A percentile compares a stretch with the other conserved stretches of the same genome.
phyloP scores from a whole-genome alignment of 53 echinoderm and acorn worm species.

The Stichopus horrens region DNA sequence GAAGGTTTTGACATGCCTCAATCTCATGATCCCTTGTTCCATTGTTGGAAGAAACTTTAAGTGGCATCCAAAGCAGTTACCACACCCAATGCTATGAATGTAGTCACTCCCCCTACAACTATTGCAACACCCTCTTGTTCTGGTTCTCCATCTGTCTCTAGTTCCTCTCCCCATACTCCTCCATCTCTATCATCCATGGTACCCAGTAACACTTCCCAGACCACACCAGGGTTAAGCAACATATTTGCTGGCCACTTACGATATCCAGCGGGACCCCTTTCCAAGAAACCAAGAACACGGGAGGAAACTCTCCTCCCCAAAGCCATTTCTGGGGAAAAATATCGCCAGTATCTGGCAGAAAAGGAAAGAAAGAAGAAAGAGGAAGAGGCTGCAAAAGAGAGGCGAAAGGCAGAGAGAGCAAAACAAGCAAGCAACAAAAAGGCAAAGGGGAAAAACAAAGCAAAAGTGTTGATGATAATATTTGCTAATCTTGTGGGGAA shows the following conservation, averaged over 20 bases:
- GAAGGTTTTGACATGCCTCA: conserved; percentile 10
- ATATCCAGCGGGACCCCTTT: conserved; percentile 28
- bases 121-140: background rate
- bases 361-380: background rate
- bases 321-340: conserved; percentile 15
- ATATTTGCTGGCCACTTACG: conserved; percentile 26
- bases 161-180: background rate
- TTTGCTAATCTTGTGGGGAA: conserved; percentile 6
- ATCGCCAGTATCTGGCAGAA: background rate
- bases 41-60: background rate
- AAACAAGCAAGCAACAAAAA: conserved; percentile 3
- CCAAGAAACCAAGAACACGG: conserved; percentile 12
- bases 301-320: conserved; percentile 15
- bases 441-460: conserved; percentile 27
- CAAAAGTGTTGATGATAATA: background rate
- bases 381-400: background rate
- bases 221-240: background rate
- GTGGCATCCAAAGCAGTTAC: background rate
- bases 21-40: background rate
- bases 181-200: background rate
- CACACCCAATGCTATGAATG: no score
- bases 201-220: background rate
- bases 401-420: background rate
- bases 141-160: background rate
- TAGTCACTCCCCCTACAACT: conserved; percentile 3